Evolutionary conservation across 2,113 vertebrate genomes (phyloP).

Genomic region (Nannobrachium achirus): DNA sequence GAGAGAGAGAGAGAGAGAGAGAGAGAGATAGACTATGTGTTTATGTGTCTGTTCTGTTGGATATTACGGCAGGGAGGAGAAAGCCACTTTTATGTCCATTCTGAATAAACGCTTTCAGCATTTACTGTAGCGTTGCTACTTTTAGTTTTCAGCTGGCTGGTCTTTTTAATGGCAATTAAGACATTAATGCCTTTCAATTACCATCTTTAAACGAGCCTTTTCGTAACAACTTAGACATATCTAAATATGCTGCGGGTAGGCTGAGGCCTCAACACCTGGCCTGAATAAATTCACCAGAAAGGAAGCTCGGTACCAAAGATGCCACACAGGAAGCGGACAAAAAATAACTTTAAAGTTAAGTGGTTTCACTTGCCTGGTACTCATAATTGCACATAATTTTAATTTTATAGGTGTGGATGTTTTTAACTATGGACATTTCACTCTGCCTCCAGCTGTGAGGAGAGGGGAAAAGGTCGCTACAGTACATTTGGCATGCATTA

Average conservation of each 20-base stretch:
- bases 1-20: background rate
- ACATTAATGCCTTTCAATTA: constrained; percentile 32
- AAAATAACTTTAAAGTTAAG: constrained; percentile 31
- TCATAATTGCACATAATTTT: constrained; percentile 30
- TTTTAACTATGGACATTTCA: constrained; percentile 17
- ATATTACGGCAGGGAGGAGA: background rate
- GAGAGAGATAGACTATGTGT: background rate
- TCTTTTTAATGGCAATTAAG: constrained; percentile 4
- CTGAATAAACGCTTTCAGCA: constrained; percentile 5
- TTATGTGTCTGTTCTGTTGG: too few relatives aligned
- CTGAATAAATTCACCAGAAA: constrained; percentile 13
- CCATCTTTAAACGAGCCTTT: constrained; percentile 14
- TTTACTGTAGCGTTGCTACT: constrained; percentile 10
- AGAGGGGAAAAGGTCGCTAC: constrained; percentile 19
- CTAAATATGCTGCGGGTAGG: background rate
- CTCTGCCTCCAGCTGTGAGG: background rate
- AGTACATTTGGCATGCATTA: constrained; percentile 45
- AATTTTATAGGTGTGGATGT: constrained; percentile 31
- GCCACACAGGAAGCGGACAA: constrained; percentile 19
- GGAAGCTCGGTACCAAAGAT: constrained; percentile 14
- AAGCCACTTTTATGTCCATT: background rate
- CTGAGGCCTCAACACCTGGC: constrained; percentile 33
- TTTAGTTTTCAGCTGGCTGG: constrained; percentile 22
- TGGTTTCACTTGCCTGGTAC: constrained; percentile 4
- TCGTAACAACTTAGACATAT: background rate